Evolutionary conservation across 1,140 invertebrate species (phyloP).

Genomic region (Globodera ellingtonae): DNA sequence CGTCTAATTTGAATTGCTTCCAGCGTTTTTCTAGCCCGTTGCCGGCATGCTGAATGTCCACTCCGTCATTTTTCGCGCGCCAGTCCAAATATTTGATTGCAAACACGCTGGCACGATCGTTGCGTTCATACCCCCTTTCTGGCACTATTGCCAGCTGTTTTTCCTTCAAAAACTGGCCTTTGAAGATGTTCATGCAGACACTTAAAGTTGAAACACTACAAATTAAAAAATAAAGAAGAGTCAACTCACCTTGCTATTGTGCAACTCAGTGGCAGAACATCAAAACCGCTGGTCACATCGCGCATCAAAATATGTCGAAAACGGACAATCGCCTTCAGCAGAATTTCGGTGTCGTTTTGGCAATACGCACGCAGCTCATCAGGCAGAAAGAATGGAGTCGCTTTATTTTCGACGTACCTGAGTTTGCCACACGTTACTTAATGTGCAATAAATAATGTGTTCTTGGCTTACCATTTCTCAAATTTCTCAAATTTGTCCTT

Average conservation of each 20-base stretch:
- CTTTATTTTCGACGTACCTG: not conserved
- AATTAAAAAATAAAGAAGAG: too few relatives aligned
- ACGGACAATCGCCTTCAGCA: too few relatives aligned
- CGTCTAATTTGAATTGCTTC: not conserved
- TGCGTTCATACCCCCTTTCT: conserved; percentile 7
- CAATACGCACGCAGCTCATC: not conserved
- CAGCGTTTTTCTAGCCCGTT: not conserved
- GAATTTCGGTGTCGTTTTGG: too few relatives aligned
- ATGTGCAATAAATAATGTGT: not conserved
- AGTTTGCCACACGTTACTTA: not conserved
- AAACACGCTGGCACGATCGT: not conserved
- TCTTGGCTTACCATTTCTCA: not conserved
- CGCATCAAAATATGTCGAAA: too few relatives aligned
- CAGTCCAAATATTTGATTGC: conserved; percentile 9
- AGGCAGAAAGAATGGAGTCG: not conserved
- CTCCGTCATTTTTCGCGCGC: not conserved
- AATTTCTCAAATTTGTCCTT: not conserved
- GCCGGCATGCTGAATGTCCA: not conserved
- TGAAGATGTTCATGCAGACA: not conserved
- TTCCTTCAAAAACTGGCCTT: not conserved
- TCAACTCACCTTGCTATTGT: not conserved
- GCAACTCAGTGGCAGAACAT: too few relatives aligned
- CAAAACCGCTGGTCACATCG: too few relatives aligned
- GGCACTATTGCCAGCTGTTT: conserved; percentile 7
- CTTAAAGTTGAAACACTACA: not conserved